Conservation (phyloP, 2,797 vertebrate species). For the Remorina albescens region DNA sequence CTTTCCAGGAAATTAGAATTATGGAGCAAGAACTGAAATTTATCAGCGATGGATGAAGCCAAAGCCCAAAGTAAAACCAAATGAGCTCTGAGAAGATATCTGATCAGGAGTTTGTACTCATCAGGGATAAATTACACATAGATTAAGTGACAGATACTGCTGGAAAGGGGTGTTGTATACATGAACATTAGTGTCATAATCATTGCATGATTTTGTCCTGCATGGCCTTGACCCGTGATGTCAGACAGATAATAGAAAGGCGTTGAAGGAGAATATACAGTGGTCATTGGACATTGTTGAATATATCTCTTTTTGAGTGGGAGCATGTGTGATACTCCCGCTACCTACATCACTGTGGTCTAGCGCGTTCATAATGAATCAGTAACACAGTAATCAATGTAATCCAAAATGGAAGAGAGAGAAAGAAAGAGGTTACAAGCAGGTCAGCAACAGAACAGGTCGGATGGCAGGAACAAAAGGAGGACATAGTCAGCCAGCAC, state of each 20-base stretch:
- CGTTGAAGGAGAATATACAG: slow-evolving; percentile 33
- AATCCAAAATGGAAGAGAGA: slow-evolving; percentile 21
- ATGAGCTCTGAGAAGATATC: slow-evolving; percentile 46
- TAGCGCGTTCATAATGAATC: slow-evolving; percentile 44
- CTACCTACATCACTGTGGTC: slow-evolving; percentile 41
- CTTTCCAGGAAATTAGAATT: slow-evolving; percentile 59
- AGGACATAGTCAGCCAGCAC: slow-evolving; percentile 10
- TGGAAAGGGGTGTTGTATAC: slow-evolving; percentile 31
- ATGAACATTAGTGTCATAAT: slow-evolving; percentile 32
- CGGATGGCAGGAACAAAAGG: slow-evolving; percentile 32
- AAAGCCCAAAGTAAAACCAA: slow-evolving; percentile 60
- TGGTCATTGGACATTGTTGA: slow-evolving; percentile 5
- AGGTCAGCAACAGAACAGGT: slow-evolving; percentile 43
- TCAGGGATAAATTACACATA: slow-evolving; percentile 46
- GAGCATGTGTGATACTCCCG: slow-evolving; percentile 21
- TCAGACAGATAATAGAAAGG: slow-evolving; percentile 34
- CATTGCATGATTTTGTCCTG: slow-evolving; percentile 37
- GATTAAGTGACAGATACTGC: slow-evolving; percentile 44
- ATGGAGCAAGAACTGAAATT: slow-evolving; percentile 39
- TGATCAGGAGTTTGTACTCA: slow-evolving; percentile 57
- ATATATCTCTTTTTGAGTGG: not conserved
- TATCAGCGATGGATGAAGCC: slow-evolving; percentile 44
- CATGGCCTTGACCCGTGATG: slow-evolving; percentile 28
- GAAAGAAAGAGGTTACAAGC: slow-evolving; percentile 45
- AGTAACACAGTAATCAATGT: slow-evolving; percentile 36